Base-by-base conservation (phyloP, 1,140 invertebrate species). In the Cyclina sinensis region DNA sequence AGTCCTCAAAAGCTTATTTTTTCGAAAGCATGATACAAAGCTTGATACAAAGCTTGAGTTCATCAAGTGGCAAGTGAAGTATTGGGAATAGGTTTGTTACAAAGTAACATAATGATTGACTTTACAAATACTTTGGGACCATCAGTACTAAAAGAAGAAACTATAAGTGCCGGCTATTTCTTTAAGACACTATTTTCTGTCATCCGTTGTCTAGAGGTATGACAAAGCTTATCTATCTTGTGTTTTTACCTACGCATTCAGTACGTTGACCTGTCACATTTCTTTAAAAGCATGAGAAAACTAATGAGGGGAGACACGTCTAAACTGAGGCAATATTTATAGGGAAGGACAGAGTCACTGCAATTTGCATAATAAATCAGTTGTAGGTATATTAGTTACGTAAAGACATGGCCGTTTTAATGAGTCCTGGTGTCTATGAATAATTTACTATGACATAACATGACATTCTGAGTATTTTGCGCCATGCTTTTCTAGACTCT, bases 301-400 rank as follows among this genome's bases (percentile, higher is more conserved):
- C n/a, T n/a, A n/a, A 21, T 14, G 65, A 9, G 37, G 37, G 12
- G 3, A 1, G 32, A 70, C 27, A 70, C 11, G 16, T 18, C 30
- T 70, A 9, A 73, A 21, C 27, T 74, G 65, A 54, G 5, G 2
- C 27, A 32, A n/a, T 54, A 74, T 46, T 84, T 48, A 84, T 84
- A 16, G 48, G 0, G 3, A 0, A 11, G 16, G 59, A 27, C 82
- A 84, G 82, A 84, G 35, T 84, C 35, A 35, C 46, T 73, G 43
- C n/a, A 54, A 43, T 84, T 84, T 84, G 68, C 82, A 84, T 84
- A 84, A 84, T 84, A 84, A 84, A 84, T 54, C 82, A 84, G 68
- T 84, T 84, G 35, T 70, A 51, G 43, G 57, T 84, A 84, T 73
- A 84, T 84, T 73, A 48, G 30, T 18, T 70, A 37, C 59, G 21